Evolutionary conservation across 2,888 invertebrate species (phyloP), one percentile per base, ranked within the genome.

Genomic region (Drosophila fulvimacula): DNA sequence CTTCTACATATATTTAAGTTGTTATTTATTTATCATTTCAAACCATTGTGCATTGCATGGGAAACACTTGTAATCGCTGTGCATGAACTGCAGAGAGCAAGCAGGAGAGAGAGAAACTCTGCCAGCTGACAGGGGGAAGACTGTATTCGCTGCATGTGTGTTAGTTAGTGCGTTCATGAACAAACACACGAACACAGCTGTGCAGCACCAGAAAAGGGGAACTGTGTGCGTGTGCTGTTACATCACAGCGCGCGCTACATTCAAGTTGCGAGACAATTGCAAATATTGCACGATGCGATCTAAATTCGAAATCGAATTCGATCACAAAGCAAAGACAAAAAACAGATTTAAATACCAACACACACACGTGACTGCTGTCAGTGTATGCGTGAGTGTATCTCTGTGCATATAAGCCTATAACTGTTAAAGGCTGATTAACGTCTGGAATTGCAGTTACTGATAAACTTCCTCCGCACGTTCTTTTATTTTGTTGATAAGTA

Each of bases 261-360:
- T 51, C 39, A 42, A 74, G 69, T 69, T 69, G 46, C 53, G 51
- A 79, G 61, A 56, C 79, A 63, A 65, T 48, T 69, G 61, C 69
- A 64, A 62, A 48, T 65, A 65, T 61, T 67, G 58, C 48, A 64
- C 52, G 66, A 59, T 52, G 62, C 57, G 67, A 63, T 69, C 69
- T 63, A 46, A 69, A 81, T 81, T 63, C 64, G 46, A 81, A 73
- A 63, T 74, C 56, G 46, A 81, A 69, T 61, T 74, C 56, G 46
- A 78, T 73, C 79, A 60, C 41, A 62, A 58, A 53, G 27, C 42
- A 68, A 24, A 6, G 6, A 19, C 42, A 51, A 64, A 56, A 51
- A 56, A 38, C 17, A 42, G 49, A 65, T 64, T 69, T 72, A 58
- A 59, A 64, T 61, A 60, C 61, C 44, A 70, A 51, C 59, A 55